phyloP scores from a whole-genome alignment of 2,797 vertebrate species.

The Peromyscus nudipes region DNA sequence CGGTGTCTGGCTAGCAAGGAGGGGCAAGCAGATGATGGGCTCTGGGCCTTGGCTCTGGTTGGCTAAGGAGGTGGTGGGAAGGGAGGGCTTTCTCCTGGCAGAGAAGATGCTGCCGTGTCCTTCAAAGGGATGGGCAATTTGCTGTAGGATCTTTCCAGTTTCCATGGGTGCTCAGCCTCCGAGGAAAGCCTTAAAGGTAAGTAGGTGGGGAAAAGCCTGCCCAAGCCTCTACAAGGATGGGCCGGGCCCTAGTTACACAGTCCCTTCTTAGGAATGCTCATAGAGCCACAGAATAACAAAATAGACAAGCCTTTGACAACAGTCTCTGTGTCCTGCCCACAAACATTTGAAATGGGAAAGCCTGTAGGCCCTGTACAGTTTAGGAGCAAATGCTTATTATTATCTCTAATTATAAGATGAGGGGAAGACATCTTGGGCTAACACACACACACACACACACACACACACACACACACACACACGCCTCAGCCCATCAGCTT shows the following conservation, averaged over 20 bases:
- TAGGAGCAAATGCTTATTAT: not conserved
- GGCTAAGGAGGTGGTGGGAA: not conserved
- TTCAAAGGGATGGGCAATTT: not conserved
- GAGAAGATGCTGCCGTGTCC: rapidly evolving
- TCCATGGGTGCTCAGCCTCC: not conserved
- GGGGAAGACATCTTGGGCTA: not conserved
- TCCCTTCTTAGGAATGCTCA: not conserved
- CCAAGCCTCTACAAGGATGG: rapidly evolving
- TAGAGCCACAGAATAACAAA: rapidly evolving
- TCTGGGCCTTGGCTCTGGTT: not conserved
- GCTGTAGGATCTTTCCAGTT: not conserved
- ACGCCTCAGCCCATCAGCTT: not conserved
- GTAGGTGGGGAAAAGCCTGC: not conserved
- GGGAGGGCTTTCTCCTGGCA: not conserved
- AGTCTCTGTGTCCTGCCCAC: not conserved
- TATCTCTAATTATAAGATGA: not conserved
- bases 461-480: not conserved
- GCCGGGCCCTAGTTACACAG: not conserved
- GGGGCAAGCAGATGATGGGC: not conserved
- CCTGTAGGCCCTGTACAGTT: not conserved
- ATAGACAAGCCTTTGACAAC: not conserved
- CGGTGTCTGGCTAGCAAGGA: not conserved
- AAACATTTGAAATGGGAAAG: not conserved
- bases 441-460: not conserved
- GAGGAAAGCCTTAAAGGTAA: not conserved